Percentiles rank a stretch among this genome's conserved stretches.
Evolutionary conservation across 2,888 invertebrate species (phyloP).

Genomic region (Exephanes ischioxanthus): DNA sequence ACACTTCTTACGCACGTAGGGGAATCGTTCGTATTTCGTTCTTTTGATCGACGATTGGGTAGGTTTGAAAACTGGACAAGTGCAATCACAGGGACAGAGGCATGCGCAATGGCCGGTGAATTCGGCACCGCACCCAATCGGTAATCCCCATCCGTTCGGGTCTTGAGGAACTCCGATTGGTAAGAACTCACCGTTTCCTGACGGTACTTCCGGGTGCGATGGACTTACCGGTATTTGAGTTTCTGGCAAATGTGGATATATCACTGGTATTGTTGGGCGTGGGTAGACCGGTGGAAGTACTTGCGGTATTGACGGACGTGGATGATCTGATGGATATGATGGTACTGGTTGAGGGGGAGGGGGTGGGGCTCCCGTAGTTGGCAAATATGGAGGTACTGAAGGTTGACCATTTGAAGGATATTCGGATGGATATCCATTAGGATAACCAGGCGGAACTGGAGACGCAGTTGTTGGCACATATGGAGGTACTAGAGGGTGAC

Average conservation of each 20-base stretch:
- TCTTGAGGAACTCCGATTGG: constrained; percentile 32
- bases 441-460: too few species aligned
- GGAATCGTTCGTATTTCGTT: background rate
- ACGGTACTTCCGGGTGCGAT: background rate
- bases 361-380: background rate
- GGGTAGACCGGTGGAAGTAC: constrained; percentile 1
- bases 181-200: background rate
- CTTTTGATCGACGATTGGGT: background rate
- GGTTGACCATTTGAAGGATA: background rate
- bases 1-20: constrained; percentile 9
- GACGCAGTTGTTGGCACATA: background rate
- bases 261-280: background rate
- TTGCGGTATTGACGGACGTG: background rate
- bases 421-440: background rate
- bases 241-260: background rate
- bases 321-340: background rate
- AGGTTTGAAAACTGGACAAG: constrained; percentile 28
- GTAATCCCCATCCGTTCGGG: constrained; percentile 31
- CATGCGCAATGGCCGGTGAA: constrained; percentile 51
- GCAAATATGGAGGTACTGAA: background rate
- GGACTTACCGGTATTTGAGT: constrained; percentile 17
- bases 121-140: constrained; percentile 39
- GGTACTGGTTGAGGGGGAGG: background rate
- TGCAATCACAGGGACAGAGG: constrained; percentile 54
- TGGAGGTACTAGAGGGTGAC: background rate